Conservation (phyloP, 2,113 vertebrate species). For the Suricata suricatta region DNA sequence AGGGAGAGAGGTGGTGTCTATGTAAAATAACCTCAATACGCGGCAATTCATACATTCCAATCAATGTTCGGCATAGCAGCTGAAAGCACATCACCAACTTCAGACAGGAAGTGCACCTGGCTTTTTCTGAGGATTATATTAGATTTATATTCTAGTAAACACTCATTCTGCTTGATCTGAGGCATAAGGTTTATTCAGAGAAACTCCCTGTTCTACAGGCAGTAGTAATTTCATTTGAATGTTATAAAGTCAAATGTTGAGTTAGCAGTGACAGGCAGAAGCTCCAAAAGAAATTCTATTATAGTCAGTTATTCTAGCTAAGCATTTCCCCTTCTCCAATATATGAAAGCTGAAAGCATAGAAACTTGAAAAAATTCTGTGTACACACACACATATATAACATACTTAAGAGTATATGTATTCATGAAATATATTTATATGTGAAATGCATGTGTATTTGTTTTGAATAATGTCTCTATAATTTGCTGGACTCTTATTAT, state of each 20-base stretch:
- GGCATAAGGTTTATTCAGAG: background rate
- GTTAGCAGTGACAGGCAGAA: background rate
- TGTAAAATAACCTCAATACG: background rate
- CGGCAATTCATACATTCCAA: background rate
- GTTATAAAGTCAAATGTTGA: background rate
- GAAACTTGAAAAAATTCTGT: background rate
- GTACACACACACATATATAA: background rate
- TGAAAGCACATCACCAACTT: background rate
- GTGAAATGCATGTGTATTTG: background rate
- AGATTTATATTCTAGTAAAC: constrained; percentile 21
- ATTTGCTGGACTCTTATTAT: background rate
- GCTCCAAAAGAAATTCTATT: background rate
- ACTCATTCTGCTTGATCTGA: background rate
- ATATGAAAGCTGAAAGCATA: background rate
- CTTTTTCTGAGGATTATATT: background rate
- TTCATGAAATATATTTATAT: background rate
- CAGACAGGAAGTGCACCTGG: constrained; percentile 15
- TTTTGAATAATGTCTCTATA: background rate
- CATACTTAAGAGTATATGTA: background rate
- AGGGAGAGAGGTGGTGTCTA: background rate
- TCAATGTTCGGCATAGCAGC: background rate
- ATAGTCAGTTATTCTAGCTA: background rate
- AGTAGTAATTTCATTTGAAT: background rate
- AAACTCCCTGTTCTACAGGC: background rate
- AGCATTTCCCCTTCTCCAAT: background rate